Conservation (phyloP, 2,888 invertebrate genomes). For the Tenthredo amoena region DNA sequence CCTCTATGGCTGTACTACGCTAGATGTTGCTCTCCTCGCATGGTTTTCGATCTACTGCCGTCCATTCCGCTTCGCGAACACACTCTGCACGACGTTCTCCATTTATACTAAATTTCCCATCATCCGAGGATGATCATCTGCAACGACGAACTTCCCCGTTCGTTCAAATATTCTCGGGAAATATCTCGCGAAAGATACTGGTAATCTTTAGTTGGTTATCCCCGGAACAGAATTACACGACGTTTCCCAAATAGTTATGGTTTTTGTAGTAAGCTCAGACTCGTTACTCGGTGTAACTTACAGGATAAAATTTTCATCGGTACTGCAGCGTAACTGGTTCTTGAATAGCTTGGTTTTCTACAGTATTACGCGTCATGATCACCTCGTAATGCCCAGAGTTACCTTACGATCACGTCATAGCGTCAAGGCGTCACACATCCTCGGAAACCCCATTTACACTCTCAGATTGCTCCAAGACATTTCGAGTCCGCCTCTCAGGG, state of each 20-base stretch:
- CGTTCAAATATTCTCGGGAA: neutral
- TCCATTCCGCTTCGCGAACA: neutral
- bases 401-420: neutral
- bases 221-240: conserved; percentile 15
- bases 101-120: conserved; percentile 39
- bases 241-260: conserved; percentile 28
- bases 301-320: neutral
- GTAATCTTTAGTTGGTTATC: neutral
- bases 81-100: conserved; percentile 3
- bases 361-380: neutral
- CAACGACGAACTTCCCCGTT: neutral
- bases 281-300: neutral
- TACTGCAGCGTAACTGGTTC: neutral
- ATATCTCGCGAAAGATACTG: neutral
- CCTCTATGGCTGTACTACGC: neutral
- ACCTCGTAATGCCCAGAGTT: neutral
- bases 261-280: neutral
- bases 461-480: neutral
- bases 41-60: conserved; percentile 5
- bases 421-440: neutral
- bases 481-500: neutral
- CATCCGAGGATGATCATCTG: conserved; percentile 15
- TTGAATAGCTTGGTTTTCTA: neutral
- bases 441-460: neutral
- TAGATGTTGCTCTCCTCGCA: neutral